These are phyloP conservation scores for Drosophila affinis DNA, from an alignment of 2,888 invertebrate species.

Conservation along the genomic window DNA sequence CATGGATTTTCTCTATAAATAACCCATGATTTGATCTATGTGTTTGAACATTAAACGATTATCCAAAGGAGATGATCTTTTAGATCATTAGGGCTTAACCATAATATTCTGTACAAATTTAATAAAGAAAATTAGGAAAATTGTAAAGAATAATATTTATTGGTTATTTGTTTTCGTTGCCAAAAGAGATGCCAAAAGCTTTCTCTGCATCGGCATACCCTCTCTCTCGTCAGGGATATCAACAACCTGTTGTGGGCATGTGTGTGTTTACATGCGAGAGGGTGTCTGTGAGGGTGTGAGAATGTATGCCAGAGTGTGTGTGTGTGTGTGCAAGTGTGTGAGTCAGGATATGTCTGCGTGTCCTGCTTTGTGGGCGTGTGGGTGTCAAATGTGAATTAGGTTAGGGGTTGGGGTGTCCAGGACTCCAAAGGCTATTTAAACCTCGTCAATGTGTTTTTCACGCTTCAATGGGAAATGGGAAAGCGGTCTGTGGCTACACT, in stretches of 20 bases:
- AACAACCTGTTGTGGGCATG: constrained; percentile 68
- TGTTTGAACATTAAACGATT: too few relatives aligned
- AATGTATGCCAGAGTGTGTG: background rate
- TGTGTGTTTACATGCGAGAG: constrained; percentile 30
- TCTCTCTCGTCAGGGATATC: background rate
- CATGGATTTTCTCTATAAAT: too few relatives aligned
- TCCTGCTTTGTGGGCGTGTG: constrained; percentile 15
- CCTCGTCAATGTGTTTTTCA: constrained; percentile 71
- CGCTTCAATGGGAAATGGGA: constrained; percentile 53
- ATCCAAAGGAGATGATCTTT: too few relatives aligned
- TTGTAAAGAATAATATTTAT: too few relatives aligned
- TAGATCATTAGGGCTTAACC: too few relatives aligned
- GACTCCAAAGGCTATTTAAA: constrained; percentile 66
- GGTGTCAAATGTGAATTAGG: constrained; percentile 66
- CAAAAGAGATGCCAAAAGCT: background rate
- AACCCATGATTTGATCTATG: too few relatives aligned
- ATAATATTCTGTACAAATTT: too few relatives aligned
- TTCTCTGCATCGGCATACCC: background rate
- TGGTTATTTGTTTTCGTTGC: too few relatives aligned
- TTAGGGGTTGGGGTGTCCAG: constrained; percentile 11
- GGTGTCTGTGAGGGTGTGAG: constrained; percentile 8
- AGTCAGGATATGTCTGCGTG: constrained; percentile 15
- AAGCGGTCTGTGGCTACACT: constrained; percentile 43
- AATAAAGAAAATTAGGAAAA: too few relatives aligned
- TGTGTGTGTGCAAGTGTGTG: background rate